A percentile compares a stretch with the other conserved stretches of the same genome.
phyloP scores from a whole-genome alignment of 2,113 vertebrate species.

The Petromus typicus region DNA sequence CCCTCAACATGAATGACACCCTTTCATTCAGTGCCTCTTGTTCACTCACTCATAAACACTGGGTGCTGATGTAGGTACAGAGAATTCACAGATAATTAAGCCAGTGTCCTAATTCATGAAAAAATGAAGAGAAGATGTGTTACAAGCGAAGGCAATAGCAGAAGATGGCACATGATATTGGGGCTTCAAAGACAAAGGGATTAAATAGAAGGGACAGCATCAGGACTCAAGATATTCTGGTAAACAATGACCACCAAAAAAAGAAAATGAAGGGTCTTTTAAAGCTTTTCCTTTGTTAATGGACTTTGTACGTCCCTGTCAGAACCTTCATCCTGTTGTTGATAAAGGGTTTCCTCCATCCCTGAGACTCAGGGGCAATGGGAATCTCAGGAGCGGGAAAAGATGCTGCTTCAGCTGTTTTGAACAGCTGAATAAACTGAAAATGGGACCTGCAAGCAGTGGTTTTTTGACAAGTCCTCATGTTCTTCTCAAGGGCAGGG shows the following conservation, averaged over 20 bases:
- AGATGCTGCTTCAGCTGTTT: neutral
- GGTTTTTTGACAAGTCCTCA: neutral
- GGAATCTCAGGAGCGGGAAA: neutral
- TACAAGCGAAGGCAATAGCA: neutral
- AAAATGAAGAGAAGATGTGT: neutral
- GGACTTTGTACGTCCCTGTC: neutral
- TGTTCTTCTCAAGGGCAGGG: neutral
- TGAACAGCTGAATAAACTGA: constrained; percentile 7
- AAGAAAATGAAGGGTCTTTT: neutral
- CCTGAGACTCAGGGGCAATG: neutral
- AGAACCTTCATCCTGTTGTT: neutral
- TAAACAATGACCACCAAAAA: constrained; percentile 35
- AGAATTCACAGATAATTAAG: constrained; percentile 67
- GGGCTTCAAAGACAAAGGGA: neutral
- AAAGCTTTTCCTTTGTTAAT: neutral
- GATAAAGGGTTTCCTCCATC: neutral
- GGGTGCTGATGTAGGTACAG: neutral
- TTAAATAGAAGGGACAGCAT: neutral
- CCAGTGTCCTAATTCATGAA: constrained; percentile 1
- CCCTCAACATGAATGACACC: constrained; percentile 41
- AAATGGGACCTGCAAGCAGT: neutral
- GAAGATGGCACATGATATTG: neutral
- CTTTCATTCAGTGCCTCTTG: constrained; percentile 41
- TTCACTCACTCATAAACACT: constrained; percentile 30
- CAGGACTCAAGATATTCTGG: constrained; percentile 15